phyloP scores from a whole-genome alignment of 1,140 invertebrate genomes.

The Lanistes nyassanus region DNA sequence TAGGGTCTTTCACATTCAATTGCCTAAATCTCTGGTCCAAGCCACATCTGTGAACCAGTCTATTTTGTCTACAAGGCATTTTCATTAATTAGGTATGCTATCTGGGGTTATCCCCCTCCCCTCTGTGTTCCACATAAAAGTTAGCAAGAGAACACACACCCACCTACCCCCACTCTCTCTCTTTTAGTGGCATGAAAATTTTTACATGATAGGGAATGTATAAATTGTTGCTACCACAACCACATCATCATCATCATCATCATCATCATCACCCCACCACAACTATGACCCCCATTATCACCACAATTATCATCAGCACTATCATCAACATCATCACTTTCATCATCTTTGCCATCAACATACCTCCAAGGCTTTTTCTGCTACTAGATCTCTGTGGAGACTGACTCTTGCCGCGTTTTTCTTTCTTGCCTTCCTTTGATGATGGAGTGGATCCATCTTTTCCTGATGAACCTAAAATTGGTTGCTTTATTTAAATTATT shows the following conservation, averaged over 20 bases:
- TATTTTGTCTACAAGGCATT: too few relatives aligned
- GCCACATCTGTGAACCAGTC: too few relatives aligned
- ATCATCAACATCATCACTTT: background rate
- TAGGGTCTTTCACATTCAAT: background rate
- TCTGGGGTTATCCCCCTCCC: too few relatives aligned
- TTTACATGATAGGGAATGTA: background rate
- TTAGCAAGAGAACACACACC: too few relatives aligned
- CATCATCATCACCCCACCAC: background rate
- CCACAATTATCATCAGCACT: background rate
- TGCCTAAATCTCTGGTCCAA: too few relatives aligned
- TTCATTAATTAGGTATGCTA: too few relatives aligned
- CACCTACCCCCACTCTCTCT: background rate
- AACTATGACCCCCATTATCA: background rate
- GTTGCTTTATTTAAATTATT: too few relatives aligned
- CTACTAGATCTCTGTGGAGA: slow-evolving; percentile 54
- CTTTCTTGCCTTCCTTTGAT: slow-evolving; percentile 52
- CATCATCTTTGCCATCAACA: slow-evolving; percentile 44
- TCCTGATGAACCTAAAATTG: slow-evolving; percentile 16
- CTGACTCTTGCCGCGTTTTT: slow-evolving; percentile 47
- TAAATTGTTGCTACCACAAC: too few relatives aligned
- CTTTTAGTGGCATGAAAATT: background rate
- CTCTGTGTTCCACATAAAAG: too few relatives aligned
- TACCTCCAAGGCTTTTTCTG: slow-evolving; percentile 48
- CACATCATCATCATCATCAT: too few relatives aligned
- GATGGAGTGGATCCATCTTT: slow-evolving; percentile 36